Evolutionary conservation across 2,797 vertebrate species (phyloP), one percentile per base, ranked within the genome.

Genomic region (Vespertilio murinus): DNA sequence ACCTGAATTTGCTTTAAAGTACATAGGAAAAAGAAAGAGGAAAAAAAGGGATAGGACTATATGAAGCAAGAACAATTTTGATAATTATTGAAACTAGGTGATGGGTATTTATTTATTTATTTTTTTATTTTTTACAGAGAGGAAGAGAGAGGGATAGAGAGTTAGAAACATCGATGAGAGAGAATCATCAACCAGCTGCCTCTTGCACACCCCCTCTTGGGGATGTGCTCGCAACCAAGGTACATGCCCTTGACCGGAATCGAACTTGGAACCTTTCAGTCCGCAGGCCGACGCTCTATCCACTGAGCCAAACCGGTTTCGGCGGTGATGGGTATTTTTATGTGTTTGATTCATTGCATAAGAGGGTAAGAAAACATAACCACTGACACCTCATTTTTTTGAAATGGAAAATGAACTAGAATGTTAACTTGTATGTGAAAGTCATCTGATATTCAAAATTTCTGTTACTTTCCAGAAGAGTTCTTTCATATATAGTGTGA

Each of bases 291-390:
- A n/a, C n/a, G n/a, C n/a, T n/a, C n/a, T n/a, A n/a, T n/a, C n/a
- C n/a, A n/a, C n/a, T n/a, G n/a, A n/a, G n/a, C n/a, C n/a, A n/a
- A n/a, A n/a, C n/a, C n/a, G n/a, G n/a, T n/a, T n/a, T n/a, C n/a
- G n/a, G n/a, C n/a, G 13, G 10, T 65, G 16, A 65, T 65, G 16
- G 64, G 64, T 67, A 35, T 67, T 67, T 67, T 84, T 94, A 49
- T 91, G 64, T 73, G 23, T 93, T 85, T 96, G 49, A 88, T 73
- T 95, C 45, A 56, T 82, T 93, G 78, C n/a, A 28, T 91, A 70
- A 74, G 25, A 88, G 18, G 23, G 84, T 93, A 30, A 74, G 91
- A 92, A 84, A 65, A 16, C 8, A 28, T 69, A 77, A 87, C 38
- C 59, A 65, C 16, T 12, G 65, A 67, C 2, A 47, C 1, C 22